Evolutionary conservation across 2,888 invertebrate genomes (phyloP), one percentile per base, ranked within the genome.

Genomic region (Anarsia innoxiella): DNA sequence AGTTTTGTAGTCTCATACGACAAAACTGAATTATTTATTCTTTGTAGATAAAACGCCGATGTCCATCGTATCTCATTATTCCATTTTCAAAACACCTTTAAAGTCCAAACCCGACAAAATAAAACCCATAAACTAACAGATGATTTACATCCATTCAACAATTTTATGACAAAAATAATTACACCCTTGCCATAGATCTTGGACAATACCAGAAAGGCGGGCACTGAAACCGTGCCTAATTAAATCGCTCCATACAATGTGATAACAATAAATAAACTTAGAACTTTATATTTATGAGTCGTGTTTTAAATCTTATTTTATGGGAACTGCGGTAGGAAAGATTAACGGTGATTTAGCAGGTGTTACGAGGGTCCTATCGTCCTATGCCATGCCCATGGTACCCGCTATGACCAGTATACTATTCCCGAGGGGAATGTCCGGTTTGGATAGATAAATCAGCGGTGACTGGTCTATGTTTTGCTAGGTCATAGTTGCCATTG

Each of bases 231-330:
- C 75, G 59, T 66, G 48, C 48, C 72, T 63, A 75, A 75, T 75
- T 63, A 70, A 69, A 74, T 66, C 55, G 64, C 56, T 46, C 42
- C 40, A 48, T 56, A 67, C 66, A 66, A 60, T 58, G 57, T 46
- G 36, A 37, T 42, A 46, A 67, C 64, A 67, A 67, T 66, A 62
- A 66, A 66, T 62, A 65, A 56, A 61, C 61, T 60, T 56, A 48
- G 60, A 60, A 65, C 52, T 59, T 63, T 45, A 27, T 66, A 71
- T 72, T 71, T 72, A 71, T 70, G 63, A 56, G 55, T 31, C 66
- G 53, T 57, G 69, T 67, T 70, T 66, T 68, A 71, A 72, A 82
- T 82, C 78, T 77, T 72, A 78, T 82, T 83, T 82, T 84, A 84
- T 84, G 83, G 83, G 83, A 83, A 83, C 74, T 79, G 80, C 34